phyloP scores from a whole-genome alignment of 2,113 vertebrate genomes.

The Syngnathus floridae region DNA sequence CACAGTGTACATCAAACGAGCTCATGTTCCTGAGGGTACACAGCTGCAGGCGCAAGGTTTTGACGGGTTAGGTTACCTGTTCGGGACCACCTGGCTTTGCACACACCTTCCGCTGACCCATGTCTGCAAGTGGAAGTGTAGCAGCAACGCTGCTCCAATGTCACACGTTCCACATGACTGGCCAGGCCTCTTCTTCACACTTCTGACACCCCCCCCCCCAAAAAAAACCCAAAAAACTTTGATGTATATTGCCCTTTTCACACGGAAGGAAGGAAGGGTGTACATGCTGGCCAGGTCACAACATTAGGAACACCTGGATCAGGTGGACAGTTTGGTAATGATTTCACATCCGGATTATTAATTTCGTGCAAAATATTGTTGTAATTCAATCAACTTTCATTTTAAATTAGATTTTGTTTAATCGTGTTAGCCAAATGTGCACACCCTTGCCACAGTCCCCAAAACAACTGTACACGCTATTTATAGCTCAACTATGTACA shows the following conservation, averaged over 20 bases:
- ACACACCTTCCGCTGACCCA: conserved; percentile 57
- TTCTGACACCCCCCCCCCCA: background rate
- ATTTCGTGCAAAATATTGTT: too few relatives aligned
- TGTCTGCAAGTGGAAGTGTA: conserved; percentile 60
- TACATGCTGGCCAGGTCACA: background rate
- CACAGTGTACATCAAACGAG: conserved; percentile 58
- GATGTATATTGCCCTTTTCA: background rate
- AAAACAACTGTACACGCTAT: background rate
- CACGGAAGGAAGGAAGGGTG: background rate
- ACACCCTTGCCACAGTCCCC: too few relatives aligned
- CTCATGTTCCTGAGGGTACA: conserved; percentile 53
- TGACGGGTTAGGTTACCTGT: conserved; percentile 68
- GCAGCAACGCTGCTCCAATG: conserved; percentile 59
- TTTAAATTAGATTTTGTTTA: too few relatives aligned
- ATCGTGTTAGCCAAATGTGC: too few relatives aligned
- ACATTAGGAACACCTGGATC: conserved; percentile 1
- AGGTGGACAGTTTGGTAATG: background rate
- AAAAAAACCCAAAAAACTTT: background rate
- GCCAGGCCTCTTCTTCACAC: background rate
- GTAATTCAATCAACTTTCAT: background rate
- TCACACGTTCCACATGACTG: conserved; percentile 61
- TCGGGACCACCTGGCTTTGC: conserved; percentile 67
- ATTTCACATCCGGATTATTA: too few relatives aligned
- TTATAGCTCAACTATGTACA: background rate
- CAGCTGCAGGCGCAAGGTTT: conserved; percentile 58